A percentile compares a stretch with the other conserved stretches of the same genome.
Conservation (phyloP, 2,113 vertebrate species). For the Onychostruthus taczanowskii region DNA sequence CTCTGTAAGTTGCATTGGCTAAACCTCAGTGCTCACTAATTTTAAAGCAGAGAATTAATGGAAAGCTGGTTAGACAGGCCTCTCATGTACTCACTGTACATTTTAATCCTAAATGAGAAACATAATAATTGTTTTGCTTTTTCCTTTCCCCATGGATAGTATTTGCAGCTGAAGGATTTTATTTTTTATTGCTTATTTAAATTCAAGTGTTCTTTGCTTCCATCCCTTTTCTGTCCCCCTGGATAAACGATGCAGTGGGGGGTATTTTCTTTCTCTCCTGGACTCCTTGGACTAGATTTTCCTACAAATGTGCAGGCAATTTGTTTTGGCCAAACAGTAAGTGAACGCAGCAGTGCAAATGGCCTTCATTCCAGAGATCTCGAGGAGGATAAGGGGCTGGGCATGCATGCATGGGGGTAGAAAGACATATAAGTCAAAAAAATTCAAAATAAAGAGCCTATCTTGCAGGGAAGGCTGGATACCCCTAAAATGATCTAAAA, state of each 20-base stretch:
- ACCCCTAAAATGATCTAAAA: not conserved
- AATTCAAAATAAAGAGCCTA: not conserved
- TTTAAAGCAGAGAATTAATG: not conserved
- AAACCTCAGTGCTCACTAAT: not conserved
- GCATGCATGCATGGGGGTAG: not conserved
- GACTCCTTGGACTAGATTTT: slow-evolving; percentile 2
- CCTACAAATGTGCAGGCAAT: not conserved
- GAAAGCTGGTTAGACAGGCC: not conserved
- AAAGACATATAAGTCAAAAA: not conserved
- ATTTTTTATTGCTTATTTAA: slow-evolving; percentile 5
- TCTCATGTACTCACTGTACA: not conserved
- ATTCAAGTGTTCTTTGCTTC: not conserved
- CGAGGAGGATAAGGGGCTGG: rapidly evolving
- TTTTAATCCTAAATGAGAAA: slow-evolving; percentile 33
- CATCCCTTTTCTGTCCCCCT: not conserved
- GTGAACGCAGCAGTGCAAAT: not conserved
- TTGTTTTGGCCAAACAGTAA: not conserved
- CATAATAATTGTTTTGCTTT: not conserved
- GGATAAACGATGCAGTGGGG: not conserved
- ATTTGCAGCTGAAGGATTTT: not conserved
- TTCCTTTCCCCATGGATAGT: not conserved
- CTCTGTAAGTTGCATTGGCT: not conserved
- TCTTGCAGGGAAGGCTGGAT: not conserved
- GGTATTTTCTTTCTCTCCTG: not conserved
- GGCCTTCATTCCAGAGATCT: not conserved